Conservation (phyloP, 2,797 vertebrate species). For the Triplophysa yarkandensis region DNA sequence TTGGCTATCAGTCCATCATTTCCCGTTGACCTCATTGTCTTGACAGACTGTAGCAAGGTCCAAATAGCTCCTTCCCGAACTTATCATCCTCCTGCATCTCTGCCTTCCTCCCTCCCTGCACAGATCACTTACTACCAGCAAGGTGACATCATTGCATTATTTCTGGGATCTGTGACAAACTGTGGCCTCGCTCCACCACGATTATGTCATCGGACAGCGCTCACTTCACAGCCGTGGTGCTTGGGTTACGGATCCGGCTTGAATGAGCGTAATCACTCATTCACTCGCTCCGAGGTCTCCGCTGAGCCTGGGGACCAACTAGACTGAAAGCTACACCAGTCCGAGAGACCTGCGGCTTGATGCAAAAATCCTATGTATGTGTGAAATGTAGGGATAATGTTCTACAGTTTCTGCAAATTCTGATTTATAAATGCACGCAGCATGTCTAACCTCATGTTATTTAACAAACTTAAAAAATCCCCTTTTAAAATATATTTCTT, state of each 20-base stretch:
- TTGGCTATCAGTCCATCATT: slow-evolving; percentile 31
- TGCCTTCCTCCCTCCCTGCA: slow-evolving; percentile 47
- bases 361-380: neutral
- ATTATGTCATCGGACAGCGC: slow-evolving; percentile 76
- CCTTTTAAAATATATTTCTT: too few species aligned
- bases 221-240: slow-evolving; percentile 38
- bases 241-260: slow-evolving; percentile 51
- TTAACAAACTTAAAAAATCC: too few species aligned
- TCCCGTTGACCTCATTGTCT: slow-evolving; percentile 41
- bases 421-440: neutral
- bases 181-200: slow-evolving; percentile 64
- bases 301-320: slow-evolving; percentile 28
- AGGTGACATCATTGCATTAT: slow-evolving; percentile 77
- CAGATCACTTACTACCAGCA: slow-evolving; percentile 74
- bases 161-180: slow-evolving; percentile 74
- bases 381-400: neutral
- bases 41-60: slow-evolving; percentile 41
- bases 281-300: slow-evolving; percentile 21
- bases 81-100: slow-evolving; percentile 44
- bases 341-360: neutral
- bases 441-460: too few species aligned
- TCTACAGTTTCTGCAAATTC: neutral
- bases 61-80: slow-evolving; percentile 51
- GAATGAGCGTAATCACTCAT: slow-evolving; percentile 56
- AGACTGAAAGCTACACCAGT: slow-evolving; percentile 40